Conservation (phyloP, 2,797 vertebrate species). For the Clamator glandarius region DNA sequence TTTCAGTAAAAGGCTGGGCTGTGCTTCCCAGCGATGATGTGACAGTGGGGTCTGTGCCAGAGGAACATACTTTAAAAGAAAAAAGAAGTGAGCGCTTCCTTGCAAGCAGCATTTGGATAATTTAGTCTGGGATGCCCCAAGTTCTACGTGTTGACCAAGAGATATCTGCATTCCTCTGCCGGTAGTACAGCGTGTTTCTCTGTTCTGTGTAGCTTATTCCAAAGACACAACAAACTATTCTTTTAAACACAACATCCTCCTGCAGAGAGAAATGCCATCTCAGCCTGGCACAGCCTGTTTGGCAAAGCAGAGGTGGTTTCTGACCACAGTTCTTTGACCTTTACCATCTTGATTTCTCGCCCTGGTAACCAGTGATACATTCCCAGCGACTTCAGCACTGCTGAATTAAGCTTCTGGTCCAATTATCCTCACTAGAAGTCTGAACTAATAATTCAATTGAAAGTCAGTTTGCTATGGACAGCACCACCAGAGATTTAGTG, state of each 20-base stretch:
- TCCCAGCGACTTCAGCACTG: not conserved
- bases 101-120: not conserved
- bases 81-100: not conserved
- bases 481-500: not conserved
- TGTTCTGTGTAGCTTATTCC: not conserved
- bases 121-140: not conserved
- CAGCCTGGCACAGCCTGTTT: not conserved
- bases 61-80: not conserved
- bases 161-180: not conserved
- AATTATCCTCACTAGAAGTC: conserved; percentile 6
- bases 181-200: not conserved
- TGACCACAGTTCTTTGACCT: not conserved
- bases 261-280: not conserved
- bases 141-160: rapidly evolving
- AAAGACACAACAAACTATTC: not conserved
- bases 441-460: not conserved
- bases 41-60: not conserved
- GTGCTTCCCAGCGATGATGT: not conserved
- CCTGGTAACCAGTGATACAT: rapidly evolving
- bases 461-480: not conserved
- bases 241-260: not conserved
- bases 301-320: not conserved
- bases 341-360: not conserved
- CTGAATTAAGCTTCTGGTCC: not conserved
- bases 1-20: conserved; percentile 18